Conservation (phyloP, 2,113 vertebrate species). For the Elachura formosa region DNA sequence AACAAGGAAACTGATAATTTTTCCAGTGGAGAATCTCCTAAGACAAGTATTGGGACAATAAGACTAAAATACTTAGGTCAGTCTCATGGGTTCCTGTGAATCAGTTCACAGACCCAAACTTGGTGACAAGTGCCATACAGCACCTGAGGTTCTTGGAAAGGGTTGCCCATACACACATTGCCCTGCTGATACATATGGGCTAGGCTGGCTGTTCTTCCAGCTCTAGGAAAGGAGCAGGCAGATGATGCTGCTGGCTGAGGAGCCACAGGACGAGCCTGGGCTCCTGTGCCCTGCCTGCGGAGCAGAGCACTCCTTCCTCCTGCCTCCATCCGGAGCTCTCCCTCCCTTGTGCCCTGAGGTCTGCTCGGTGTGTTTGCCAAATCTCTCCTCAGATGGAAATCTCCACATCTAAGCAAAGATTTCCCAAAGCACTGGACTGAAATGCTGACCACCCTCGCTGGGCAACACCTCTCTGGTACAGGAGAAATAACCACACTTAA, state of each 20-base stretch:
- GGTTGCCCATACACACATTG: neutral
- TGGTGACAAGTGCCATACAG: neutral
- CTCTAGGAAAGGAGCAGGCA: neutral
- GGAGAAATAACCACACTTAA: neutral
- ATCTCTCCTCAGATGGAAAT: neutral
- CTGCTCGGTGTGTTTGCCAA: fast-evolving
- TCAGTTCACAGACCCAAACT: neutral
- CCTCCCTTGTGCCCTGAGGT: fast-evolving
- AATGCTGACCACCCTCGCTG: neutral
- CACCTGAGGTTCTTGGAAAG: neutral
- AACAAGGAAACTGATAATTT: neutral
- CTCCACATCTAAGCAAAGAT: neutral
- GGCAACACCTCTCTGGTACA: neutral
- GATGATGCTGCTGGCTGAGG: neutral
- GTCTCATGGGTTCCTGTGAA: neutral
- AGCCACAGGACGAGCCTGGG: neutral
- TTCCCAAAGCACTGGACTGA: neutral
- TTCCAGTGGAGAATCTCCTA: neutral
- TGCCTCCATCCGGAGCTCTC: neutral
- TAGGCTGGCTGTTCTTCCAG: neutral
- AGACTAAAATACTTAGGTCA: neutral
- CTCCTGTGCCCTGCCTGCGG: fast-evolving
- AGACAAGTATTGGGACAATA: neutral
- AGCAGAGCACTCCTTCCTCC: fast-evolving
- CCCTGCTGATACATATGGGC: neutral